A percentile compares a stretch with the other conserved stretches of the same genome.
Evolutionary conservation across 2,888 invertebrate genomes (phyloP).

Genomic region (Sericinus montela): DNA sequence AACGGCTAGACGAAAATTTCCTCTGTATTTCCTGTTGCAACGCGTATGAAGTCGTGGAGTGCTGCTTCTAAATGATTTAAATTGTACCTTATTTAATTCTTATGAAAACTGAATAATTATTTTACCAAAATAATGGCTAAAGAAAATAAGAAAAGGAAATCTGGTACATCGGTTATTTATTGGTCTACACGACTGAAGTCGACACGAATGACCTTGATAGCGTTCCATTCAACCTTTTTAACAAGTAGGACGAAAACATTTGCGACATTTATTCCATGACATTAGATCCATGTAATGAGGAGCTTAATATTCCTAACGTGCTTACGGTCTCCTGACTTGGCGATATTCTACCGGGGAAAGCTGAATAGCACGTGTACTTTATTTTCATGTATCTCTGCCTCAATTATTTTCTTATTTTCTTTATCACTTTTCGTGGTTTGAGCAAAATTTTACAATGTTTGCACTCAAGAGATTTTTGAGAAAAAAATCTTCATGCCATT

Average conservation of each 20-base stretch:
- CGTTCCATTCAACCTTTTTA: constrained; percentile 11
- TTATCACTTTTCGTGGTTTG: not conserved
- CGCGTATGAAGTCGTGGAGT: no score
- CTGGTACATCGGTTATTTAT: constrained; percentile 9
- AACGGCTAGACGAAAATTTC: no score
- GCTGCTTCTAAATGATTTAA: no score
- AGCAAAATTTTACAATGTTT: no score
- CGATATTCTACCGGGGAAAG: constrained; percentile 17
- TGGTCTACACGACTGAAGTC: constrained; percentile 7
- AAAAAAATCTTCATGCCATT: no score
- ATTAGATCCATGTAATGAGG: not conserved
- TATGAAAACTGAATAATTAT: not conserved
- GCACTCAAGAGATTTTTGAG: no score
- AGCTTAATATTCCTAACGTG: constrained; percentile 16
- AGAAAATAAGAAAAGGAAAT: no score
- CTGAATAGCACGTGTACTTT: constrained; percentile 6
- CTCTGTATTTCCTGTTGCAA: no score
- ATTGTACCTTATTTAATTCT: not conserved
- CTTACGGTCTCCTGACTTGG: constrained; percentile 3
- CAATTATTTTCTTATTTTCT: constrained; percentile 8
- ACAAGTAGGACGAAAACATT: constrained; percentile 15
- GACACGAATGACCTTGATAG: constrained; percentile 17
- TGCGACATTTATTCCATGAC: not conserved
- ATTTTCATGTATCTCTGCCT: constrained; percentile 7
- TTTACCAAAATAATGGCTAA: not conserved